Conservation (phyloP, 2,888 invertebrate genomes). For the Dusona sp. region DNA sequence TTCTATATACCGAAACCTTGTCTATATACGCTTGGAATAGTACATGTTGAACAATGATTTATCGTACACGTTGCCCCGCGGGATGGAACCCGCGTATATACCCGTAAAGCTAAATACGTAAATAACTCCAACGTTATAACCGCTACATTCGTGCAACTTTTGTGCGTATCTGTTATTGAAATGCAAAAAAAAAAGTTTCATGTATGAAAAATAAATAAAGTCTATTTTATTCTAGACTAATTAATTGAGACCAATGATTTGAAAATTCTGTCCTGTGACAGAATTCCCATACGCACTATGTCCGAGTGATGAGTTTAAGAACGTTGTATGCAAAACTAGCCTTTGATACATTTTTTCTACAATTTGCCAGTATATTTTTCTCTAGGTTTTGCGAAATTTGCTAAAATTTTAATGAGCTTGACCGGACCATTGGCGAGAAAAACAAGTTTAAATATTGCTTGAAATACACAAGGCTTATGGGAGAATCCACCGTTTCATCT, state of each 20-base stretch:
- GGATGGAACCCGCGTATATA: constrained; percentile 22
- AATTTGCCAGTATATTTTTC: no score
- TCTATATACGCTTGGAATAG: constrained; percentile 62
- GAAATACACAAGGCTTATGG: no score
- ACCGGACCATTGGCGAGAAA: no score
- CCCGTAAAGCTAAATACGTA: constrained; percentile 25
- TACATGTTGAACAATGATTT: constrained; percentile 81
- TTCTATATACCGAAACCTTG: neutral
- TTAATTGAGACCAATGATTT: neutral
- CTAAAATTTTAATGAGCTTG: no score
- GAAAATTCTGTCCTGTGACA: neutral
- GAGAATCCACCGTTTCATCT: no score
- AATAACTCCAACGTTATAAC: constrained; percentile 33
- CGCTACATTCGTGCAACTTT: neutral
- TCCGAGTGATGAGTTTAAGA: neutral
- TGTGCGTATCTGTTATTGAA: neutral
- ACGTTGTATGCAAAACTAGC: no score
- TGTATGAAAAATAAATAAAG: neutral
- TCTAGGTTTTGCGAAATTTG: no score
- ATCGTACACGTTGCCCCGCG: constrained; percentile 71
- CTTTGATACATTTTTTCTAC: no score
- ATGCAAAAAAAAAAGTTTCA: neutral
- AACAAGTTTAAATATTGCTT: no score
- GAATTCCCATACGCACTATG: neutral
- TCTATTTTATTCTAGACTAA: neutral